Evolutionary conservation across 2,113 vertebrate genomes (phyloP).

Genomic region (Nothobranchius furzeri): DNA sequence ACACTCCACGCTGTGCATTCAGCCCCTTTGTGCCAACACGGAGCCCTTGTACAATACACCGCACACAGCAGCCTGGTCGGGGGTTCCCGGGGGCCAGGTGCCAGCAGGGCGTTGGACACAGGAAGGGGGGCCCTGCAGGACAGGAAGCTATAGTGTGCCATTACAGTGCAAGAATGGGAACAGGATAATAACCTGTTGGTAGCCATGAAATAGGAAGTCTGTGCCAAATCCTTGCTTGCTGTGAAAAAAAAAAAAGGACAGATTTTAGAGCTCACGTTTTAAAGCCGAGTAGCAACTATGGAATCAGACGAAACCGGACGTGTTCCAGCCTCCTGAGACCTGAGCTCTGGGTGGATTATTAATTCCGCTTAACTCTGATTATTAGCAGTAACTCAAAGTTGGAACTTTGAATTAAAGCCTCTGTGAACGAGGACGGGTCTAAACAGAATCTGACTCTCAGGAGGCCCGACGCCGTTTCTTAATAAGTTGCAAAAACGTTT

Average conservation of each 20-base stretch:
- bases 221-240: conserved; percentile 99
- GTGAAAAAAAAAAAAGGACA: conserved; percentile 59
- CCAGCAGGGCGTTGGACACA: conserved; percentile 93
- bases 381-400: too few species aligned
- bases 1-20: conserved; percentile 98
- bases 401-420: too few species aligned
- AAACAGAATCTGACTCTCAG: too few species aligned
- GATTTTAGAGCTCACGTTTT: conserved; percentile 16
- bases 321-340: too few species aligned
- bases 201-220: conserved; percentile 99
- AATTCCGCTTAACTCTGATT: too few species aligned
- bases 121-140: conserved; percentile 96
- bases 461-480: too few species aligned
- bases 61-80: conserved; percentile 87
- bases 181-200: conserved; percentile 99
- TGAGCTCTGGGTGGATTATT: too few species aligned
- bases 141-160: conserved; percentile 99
- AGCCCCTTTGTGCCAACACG: conserved; percentile 92
- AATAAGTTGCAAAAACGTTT: too few species aligned
- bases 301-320: too few species aligned
- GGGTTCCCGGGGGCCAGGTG: conserved; percentile 83
- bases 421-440: too few species aligned
- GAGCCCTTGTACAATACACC: conserved; percentile 96
- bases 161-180: conserved; percentile 99
- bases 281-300: too few species aligned